A percentile compares a stretch with the other conserved stretches of the same genome.
phyloP scores from a whole-genome alignment of 1,140 invertebrate species.

The Bathynomus jamesi region DNA sequence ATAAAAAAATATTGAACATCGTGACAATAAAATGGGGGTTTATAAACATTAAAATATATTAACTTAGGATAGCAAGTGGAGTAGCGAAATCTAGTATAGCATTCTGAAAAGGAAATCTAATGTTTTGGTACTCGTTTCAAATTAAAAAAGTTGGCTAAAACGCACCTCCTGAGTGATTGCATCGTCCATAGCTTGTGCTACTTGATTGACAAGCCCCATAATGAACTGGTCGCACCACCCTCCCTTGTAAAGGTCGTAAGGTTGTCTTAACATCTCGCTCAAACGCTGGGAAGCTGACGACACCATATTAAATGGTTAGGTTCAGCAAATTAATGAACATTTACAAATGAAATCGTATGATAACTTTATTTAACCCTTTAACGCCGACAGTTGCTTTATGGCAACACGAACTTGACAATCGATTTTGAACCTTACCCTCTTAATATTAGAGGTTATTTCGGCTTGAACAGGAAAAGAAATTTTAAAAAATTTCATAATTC shows the following conservation, averaged over 20 bases:
- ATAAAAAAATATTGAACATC: neutral
- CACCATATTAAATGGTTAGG: neutral
- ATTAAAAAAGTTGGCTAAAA: neutral
- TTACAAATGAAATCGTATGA: neutral
- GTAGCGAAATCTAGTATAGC: no score
- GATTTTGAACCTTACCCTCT: no score
- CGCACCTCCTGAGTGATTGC: constrained; percentile 78
- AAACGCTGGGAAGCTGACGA: constrained; percentile 67
- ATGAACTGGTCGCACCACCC: constrained; percentile 85
- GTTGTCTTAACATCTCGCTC: constrained; percentile 77
- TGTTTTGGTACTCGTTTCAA: neutral
- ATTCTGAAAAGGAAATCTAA: no score
- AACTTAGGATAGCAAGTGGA: no score
- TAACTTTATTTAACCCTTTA: neutral
- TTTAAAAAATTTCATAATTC: no score
- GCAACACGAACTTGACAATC: no score
- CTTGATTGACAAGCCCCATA: constrained; percentile 86
- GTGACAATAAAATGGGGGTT: no score
- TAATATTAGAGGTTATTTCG: neutral
- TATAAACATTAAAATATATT: no score
- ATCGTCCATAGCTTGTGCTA: constrained; percentile 89
- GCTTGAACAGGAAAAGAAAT: neutral
- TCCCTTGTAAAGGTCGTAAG: constrained; percentile 81
- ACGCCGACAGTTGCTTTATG: no score
- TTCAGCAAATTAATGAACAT: neutral